A percentile compares a stretch with the other conserved stretches of the same genome.
Evolutionary conservation across 2,797 vertebrate genomes (phyloP).

Genomic region (Gymnocypris eckloni): DNA sequence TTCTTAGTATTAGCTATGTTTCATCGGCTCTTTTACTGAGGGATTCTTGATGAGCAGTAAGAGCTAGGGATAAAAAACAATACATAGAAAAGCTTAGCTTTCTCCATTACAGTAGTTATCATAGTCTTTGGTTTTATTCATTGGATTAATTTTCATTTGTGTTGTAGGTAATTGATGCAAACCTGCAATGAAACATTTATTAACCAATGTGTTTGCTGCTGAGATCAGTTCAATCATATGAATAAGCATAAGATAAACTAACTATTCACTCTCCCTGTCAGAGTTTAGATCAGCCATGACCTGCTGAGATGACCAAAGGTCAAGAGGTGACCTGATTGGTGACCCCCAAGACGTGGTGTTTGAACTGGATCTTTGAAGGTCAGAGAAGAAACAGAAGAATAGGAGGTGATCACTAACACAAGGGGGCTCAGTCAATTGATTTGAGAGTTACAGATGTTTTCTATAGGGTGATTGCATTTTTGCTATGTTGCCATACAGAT

Average conservation of each 20-base stretch:
- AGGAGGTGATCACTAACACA: slow-evolving; percentile 25
- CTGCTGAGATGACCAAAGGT: slow-evolving; percentile 50
- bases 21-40: neutral
- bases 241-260: no score
- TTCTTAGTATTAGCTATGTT: slow-evolving; percentile 36
- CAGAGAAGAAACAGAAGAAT: slow-evolving; percentile 28
- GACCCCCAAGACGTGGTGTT: slow-evolving; percentile 45
- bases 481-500: slow-evolving; percentile 9
- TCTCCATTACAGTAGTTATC: neutral
- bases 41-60: neutral
- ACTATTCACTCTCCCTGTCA: slow-evolving; percentile 50
- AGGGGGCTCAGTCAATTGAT: slow-evolving; percentile 44
- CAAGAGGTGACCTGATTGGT: slow-evolving; percentile 48
- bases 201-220: no score
- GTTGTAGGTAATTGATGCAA: neutral
- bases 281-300: slow-evolving; percentile 47
- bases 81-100: neutral
- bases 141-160: neutral
- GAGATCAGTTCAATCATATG: no score
- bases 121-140: neutral
- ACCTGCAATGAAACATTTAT: no score
- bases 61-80: neutral
- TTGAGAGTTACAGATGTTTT: slow-evolving; percentile 23
- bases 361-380: slow-evolving; percentile 58
- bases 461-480: neutral